A percentile compares a stretch with the other conserved stretches of the same genome.
These are phyloP conservation scores for Euphydryas editha DNA, from an alignment of 2,888 invertebrate species.

Conservation along the genomic window DNA sequence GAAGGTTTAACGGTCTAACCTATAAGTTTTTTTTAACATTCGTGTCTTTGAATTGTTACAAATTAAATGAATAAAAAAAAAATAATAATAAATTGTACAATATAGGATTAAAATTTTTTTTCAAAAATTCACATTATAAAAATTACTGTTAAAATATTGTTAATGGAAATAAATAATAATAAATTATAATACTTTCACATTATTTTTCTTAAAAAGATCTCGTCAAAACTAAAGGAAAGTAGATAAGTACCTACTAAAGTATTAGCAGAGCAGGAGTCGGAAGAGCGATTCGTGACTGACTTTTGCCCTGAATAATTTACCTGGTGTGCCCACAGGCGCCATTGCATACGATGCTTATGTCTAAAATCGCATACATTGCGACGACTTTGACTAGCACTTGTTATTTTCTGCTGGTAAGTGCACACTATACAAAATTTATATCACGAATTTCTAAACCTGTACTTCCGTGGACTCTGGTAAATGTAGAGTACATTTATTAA, in stretches of 20 bases:
- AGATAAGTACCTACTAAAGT: slow-evolving; percentile 44
- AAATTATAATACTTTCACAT: no score
- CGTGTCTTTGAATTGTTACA: slow-evolving; percentile 2
- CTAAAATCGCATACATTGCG: slow-evolving; percentile 55
- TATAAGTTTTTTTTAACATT: slow-evolving; percentile 24
- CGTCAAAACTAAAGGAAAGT: slow-evolving; percentile 11
- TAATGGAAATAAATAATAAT: no score
- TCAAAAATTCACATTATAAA: not conserved
- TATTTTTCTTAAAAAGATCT: not conserved
- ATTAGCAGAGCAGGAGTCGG: slow-evolving; percentile 53
- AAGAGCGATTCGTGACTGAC: slow-evolving; percentile 75
- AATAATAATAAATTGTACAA: no score
- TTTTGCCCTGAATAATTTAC: slow-evolving; percentile 80
- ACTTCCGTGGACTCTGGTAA: slow-evolving; percentile 25
- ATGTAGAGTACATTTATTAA: not conserved
- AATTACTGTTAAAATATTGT: not conserved
- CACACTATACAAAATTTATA: slow-evolving; percentile 45
- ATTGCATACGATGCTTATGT: slow-evolving; percentile 58
- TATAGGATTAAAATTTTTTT: no score
- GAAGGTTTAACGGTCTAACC: slow-evolving; percentile 26
- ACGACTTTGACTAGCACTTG: slow-evolving; percentile 45
- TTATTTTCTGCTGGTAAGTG: slow-evolving; percentile 44
- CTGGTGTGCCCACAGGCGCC: slow-evolving; percentile 63
- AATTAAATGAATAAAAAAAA: slow-evolving; percentile 9
- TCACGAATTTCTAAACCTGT: slow-evolving; percentile 37